Percentiles rank a stretch among this genome's conserved stretches.
Conservation (phyloP, 2,888 invertebrate genomes). For the Cheilosia urbana region DNA sequence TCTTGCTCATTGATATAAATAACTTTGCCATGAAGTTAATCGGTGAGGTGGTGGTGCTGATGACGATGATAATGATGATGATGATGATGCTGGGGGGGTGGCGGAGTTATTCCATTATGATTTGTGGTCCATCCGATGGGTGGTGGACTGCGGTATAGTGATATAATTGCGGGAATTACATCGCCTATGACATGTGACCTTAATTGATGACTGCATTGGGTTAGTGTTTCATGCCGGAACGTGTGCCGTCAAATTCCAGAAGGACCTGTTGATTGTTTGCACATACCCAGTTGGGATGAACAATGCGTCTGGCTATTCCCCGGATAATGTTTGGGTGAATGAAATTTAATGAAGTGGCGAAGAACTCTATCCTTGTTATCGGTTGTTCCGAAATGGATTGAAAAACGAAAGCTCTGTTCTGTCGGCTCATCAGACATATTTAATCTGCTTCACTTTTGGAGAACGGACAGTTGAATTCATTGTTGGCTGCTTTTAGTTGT, state of each 20-base stretch:
- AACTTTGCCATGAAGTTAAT: conserved; percentile 80
- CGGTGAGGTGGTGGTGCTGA: conserved; percentile 76
- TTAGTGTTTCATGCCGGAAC: conserved; percentile 44
- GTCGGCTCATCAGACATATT: no score
- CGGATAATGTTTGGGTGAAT: background rate
- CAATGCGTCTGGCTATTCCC: background rate
- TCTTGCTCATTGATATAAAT: conserved; percentile 79
- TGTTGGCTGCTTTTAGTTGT: no score
- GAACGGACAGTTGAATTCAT: no score
- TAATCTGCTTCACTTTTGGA: no score
- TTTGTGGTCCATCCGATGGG: conserved; percentile 59
- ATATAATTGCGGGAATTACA: conserved; percentile 73
- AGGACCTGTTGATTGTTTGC: conserved; percentile 55
- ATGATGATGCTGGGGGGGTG: conserved; percentile 1
- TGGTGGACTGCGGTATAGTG: conserved; percentile 25
- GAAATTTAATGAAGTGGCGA: background rate
- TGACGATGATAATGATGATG: conserved; percentile 12
- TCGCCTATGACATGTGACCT: conserved; percentile 65
- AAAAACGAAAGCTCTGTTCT: no score
- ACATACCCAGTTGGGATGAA: background rate
- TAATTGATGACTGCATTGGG: conserved; percentile 69
- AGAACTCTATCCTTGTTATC: no score
- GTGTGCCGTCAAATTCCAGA: background rate
- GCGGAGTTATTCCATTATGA: conserved; percentile 64
- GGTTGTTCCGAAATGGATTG: no score